Percentiles rank a stretch among this genome's conserved stretches.
phyloP scores from a whole-genome alignment of 2,113 vertebrate species.

The Scophthalmus maximus region DNA sequence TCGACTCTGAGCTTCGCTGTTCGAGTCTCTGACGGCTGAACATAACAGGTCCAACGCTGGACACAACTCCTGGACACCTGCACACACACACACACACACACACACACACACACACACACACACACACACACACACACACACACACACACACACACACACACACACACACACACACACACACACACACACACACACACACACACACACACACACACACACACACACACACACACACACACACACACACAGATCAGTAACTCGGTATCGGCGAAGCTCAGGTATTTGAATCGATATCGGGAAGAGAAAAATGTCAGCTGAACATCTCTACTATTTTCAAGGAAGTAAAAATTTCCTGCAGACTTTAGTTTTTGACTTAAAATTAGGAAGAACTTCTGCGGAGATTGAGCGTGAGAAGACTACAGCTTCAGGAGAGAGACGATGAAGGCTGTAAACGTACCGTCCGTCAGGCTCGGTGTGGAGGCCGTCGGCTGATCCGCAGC shows the following conservation, averaged over 20 bases:
- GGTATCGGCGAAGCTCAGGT: too few relatives aligned
- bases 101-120: not conserved
- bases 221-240: not conserved
- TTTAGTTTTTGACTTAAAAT: too few relatives aligned
- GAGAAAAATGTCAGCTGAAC: too few relatives aligned
- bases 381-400: too few relatives aligned
- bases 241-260: not conserved
- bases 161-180: constrained; percentile 78
- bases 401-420: too few relatives aligned
- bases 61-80: constrained; percentile 88
- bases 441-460: constrained; percentile 68
- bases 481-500: constrained; percentile 58
- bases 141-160: constrained; percentile 1
- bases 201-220: not conserved
- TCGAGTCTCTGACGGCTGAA: constrained; percentile 87
- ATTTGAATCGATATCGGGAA: too few relatives aligned
- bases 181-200: not conserved
- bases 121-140: not conserved
- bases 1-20: constrained; percentile 90
- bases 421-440: too few relatives aligned
- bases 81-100: not conserved
- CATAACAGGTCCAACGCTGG: constrained; percentile 91
- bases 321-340: too few relatives aligned
- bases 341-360: too few relatives aligned
- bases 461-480: constrained; percentile 75